Base-by-base conservation (phyloP, 2,113 vertebrate genomes). In the Erpornis zantholeuca region DNA sequence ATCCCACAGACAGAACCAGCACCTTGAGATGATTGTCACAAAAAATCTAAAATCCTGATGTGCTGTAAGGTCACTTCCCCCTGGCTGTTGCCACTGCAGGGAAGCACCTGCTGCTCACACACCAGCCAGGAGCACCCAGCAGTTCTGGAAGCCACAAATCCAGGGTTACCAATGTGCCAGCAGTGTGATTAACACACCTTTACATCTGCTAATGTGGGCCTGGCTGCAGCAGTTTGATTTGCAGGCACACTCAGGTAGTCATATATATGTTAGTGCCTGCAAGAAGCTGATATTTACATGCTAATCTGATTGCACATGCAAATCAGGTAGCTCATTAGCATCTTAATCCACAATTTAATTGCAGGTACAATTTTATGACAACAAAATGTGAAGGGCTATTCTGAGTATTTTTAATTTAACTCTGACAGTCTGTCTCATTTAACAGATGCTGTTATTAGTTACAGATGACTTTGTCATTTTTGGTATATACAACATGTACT, bases 341-440 rank as follows among this genome's bases (percentile, higher is more conserved):
- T 96, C 94, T 94, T 96, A 96, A 96, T 96, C 96, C 94, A 90
- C 93, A 90, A 93, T 96, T 97, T 96, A 97, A 96, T 97, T 96
- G 96, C 94, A 92, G 92, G 92, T 96, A 90, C 88, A 90, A 75
- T 96, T 96, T 96, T 96, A 96, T 76, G 92, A 93, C 93, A 93
- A 96, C 92, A 97, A 96, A 95, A 95, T 94, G 86, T 96, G 94
- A 93, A 94, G 72, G 93, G 86, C 93, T 93, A 96, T 94, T 94
- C 90, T 90, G 94, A 95, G 83, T 92, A 90, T 94, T 96, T 96
- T 93, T 92, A 90, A 93, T 96, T 94, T 90, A 68, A 88, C 44
- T 95, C 90, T 92, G 93, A 90, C 68, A 15, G 82, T 95, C 92
- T 96, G 88, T 94, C 93, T 90, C 93, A 81, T 86, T 94, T 93